Percentiles rank a stretch among this genome's conserved stretches.
These are phyloP conservation scores for Oscheius sp. DNA, from an alignment of 2,888 invertebrate species.

Conservation along the genomic window DNA sequence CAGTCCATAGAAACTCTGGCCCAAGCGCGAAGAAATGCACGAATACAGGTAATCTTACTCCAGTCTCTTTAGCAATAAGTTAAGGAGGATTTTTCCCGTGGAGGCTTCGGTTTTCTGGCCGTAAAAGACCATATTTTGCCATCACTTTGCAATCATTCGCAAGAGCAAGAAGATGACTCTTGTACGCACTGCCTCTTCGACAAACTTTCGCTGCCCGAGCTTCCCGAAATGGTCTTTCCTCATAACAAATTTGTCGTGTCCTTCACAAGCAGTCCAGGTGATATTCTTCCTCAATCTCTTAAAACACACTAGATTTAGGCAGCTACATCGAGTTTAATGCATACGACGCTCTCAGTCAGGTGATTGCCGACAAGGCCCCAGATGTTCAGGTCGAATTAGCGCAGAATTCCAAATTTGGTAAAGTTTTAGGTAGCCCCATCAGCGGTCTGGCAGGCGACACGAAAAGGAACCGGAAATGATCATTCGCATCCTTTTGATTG, in stretches of 20 bases:
- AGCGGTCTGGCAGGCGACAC: conserved; percentile 65
- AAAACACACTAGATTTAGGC: conserved; percentile 66
- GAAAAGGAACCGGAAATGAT: conserved; percentile 39
- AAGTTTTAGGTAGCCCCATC: conserved; percentile 64
- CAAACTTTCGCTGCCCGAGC: conserved; percentile 61
- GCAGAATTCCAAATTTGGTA: too few species aligned
- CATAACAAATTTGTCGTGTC: conserved; percentile 84
- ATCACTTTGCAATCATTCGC: conserved; percentile 53
- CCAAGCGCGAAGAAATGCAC: conserved; percentile 20
- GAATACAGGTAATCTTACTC: conserved; percentile 8
- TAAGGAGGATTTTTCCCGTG: conserved; percentile 36
- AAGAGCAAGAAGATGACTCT: conserved; percentile 14
- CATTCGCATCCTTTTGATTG: conserved; percentile 81
- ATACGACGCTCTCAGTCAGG: conserved; percentile 87
- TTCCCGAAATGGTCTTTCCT: conserved; percentile 97
- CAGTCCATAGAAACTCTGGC: background rate
- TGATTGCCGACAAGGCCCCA: conserved; percentile 76
- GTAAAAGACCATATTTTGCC: conserved; percentile 60
- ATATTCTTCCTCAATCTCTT: background rate
- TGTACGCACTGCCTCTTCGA: conserved; percentile 60
- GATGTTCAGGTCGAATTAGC: conserved; percentile 54
- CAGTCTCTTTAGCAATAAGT: background rate
- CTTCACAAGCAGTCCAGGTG: conserved; percentile 57
- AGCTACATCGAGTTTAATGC: conserved; percentile 88
- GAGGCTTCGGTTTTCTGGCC: conserved; percentile 45